Evolutionary conservation across 2,797 vertebrate genomes (phyloP), one percentile per base, ranked within the genome.

Genomic region (Acipenser oxyrinchus): DNA sequence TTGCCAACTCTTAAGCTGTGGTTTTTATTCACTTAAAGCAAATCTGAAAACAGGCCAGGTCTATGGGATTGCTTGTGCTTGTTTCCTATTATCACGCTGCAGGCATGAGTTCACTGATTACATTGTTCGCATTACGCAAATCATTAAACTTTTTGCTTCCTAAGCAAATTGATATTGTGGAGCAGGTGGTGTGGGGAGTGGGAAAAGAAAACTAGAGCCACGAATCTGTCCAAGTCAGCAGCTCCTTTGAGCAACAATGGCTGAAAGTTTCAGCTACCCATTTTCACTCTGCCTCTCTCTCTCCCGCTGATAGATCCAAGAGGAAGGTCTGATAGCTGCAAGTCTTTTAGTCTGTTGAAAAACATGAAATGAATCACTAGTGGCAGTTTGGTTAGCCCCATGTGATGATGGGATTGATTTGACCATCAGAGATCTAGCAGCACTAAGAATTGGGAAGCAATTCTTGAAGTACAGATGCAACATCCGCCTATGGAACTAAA

Each of bases 21-120:
- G 18, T 18, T 18, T 18, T 18, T 18, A 18, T 18, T 18, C 18
- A 18, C 18, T 18, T 18, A 18, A 18, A 18, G 55, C 13, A 60
- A 64, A 57, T 10, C n/a, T 53, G 7, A 61, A 49, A 69, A 55
- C 10, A 9, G 58, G 48, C 48, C 6, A 13, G 10, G 55, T n/a
- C 6, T 58, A 13, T 58, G 55, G 55, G 12, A 58, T 58, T 58
- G 55, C 60, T 48, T 15, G 58, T 64, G 51, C 60, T 64, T 6
- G 7, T 51, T 53, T 73, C 62, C 60, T 51, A 10, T 62, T 68
- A 12, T 52, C 57, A 1, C 0, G 9, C 15, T 71, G 71, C 63
- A 73, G 71, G 66, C 73, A 15, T 70, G 75, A 76, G 64, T 75
- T 77, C 72, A 65, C 73, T 69, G 70, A 68, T 79, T 68, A 73